Evolutionary conservation across 2,113 vertebrate genomes (phyloP), one percentile per base, ranked within the genome.

Genomic region (Oryzias javanicus): DNA sequence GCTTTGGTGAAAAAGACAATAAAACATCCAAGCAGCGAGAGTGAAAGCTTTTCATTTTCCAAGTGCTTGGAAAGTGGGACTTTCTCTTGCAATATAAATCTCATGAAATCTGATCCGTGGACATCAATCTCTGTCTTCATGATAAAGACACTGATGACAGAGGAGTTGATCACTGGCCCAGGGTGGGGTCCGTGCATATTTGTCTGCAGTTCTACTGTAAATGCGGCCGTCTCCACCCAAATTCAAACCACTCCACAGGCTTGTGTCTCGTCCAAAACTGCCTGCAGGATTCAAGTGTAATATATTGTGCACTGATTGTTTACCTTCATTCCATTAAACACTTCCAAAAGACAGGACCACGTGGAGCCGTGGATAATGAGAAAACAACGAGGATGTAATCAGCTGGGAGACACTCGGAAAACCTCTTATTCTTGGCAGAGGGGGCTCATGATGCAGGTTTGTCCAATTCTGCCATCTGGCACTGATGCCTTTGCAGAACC

Each of bases 171-270:
- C 85, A 67, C 82, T 51, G 18, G 81, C 72, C 81, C 54, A 83
- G 86, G 86, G 89, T 84, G 86, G 84, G 84, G 88, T 82, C 79
- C 74, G 46, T 70, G 72, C 82, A 89, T 87, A 89, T 86, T 89
- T 88, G 84, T 89, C 87, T 90, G 83, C 82, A 83, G 80, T 85
- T 83, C 76, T 89, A 86, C 88, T 88, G 86, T 89, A 88, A 89
- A 88, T 69, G 85, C 78, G 78, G 81, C 75, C 59, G 84, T 86
- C 89, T 88, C 88, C 89, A 88, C 87, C 88, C 89, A 89, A 88
- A 86, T 79, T 79, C 68, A 79, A 83, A 89, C 80, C 82, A 70
- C 80, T 82, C 81, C 80, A 74, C 83, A 82, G 77, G 72, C 79
- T 78, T 76, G 80, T 88, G 77, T 86, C 68, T 81, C 63, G 70